Base-by-base conservation (phyloP, 2,888 invertebrate genomes). In the Cynaeus angustus region DNA sequence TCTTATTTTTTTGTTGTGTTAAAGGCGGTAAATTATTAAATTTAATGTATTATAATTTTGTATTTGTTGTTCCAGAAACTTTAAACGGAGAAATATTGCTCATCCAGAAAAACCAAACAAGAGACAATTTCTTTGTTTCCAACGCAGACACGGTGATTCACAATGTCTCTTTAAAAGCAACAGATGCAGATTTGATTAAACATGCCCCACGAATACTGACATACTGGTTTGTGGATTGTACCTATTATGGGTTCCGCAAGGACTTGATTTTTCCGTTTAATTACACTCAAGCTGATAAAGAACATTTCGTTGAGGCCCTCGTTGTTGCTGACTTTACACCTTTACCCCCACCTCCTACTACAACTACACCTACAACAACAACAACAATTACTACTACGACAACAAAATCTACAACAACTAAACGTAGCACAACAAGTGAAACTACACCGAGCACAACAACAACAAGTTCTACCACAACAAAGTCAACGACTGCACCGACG, bases 211-310 rank as follows among this genome's bases (percentile, higher is more conserved):
- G 82, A 6, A 85, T 92, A 9, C 83, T 88, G 21, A 91, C 92
- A 0, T 92, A 90, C 82, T 95, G 95, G 95, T 94, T 94, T 79
- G 87, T 93, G 70, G 92, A 95, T 83, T 95, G 95, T 79, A 84
- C 87, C 58, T 91, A 91, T 78, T 87, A 91, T 58, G 93, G 92
- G 37, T 85, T 89, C 71, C 89, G 91, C 0, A 85, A 86, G 59
- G 89, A 91, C 78, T 88, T 90, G 45, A 84, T 86, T 7, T 89
- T 92, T 72, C 84, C 86, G 56, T 89, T 89, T 76, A 91, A 90
- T 70, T 95, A 93, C 80, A 86, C 87, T 0, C 86, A 88, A 76
- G 85, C 89, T 3, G 89, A 91, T 82, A 82, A 85, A 66, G 85
- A 86, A 33, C 91, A 92, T 80, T 85, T 87, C 33, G 85, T 94